Evolutionary conservation across 23 tunicate genomes (phyloP).

Genomic region (Corella eumyota): DNA sequence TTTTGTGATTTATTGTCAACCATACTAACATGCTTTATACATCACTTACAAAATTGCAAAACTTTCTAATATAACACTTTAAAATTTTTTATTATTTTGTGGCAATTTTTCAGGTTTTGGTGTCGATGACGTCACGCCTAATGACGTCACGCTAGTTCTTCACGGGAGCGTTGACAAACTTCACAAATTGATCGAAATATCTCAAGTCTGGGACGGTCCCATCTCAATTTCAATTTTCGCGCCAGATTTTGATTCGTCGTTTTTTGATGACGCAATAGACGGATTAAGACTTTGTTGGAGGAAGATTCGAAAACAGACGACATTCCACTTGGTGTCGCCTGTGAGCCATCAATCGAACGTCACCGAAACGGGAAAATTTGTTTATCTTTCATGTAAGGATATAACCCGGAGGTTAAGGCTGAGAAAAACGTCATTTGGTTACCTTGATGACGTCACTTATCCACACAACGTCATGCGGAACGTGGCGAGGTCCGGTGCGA

Average conservation of each 20-base stretch:
- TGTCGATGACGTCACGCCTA: slow-evolving; percentile 15
- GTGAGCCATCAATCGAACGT: slow-evolving; percentile 26
- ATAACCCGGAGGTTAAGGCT: slow-evolving; percentile 37
- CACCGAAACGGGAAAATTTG: slow-evolving; percentile 49
- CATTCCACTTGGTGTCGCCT: slow-evolving; percentile 71
- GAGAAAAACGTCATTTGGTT: slow-evolving; percentile 1
- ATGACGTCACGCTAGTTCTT: slow-evolving; percentile 74
- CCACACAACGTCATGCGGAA: slow-evolving; percentile 95
- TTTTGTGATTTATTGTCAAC: no score
- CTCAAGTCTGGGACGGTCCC: slow-evolving; percentile 85
- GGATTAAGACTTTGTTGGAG: slow-evolving; percentile 93
- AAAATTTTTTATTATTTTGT: no score
- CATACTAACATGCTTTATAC: no score
- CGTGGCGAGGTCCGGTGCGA: slow-evolving; percentile 48
- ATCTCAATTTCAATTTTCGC: slow-evolving; percentile 85
- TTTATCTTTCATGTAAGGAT: slow-evolving; percentile 80
- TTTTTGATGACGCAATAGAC: slow-evolving; percentile 94
- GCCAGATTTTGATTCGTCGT: slow-evolving; percentile 72
- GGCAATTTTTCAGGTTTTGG: no score
- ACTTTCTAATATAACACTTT: no score
- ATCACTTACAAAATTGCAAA: no score
- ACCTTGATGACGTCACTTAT: slow-evolving; percentile 6
- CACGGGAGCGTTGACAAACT: slow-evolving; percentile 73
- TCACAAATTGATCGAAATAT: slow-evolving; percentile 47
- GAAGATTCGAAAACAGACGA: slow-evolving; percentile 18